phyloP scores from a whole-genome alignment of 2,888 invertebrate genomes.

The Hirtodrosophila histrioides region DNA sequence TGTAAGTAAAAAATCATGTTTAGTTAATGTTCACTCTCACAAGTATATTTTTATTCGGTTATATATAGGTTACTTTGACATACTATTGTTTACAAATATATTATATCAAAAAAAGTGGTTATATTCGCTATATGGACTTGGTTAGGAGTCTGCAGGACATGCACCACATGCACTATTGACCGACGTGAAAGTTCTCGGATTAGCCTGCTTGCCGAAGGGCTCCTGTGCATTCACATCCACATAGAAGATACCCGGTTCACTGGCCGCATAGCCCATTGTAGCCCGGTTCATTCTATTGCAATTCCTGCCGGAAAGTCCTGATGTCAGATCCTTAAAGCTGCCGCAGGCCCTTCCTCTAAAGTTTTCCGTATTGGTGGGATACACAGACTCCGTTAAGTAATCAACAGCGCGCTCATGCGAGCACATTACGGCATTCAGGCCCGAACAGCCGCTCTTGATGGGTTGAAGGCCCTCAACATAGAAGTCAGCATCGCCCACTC shows the following conservation, averaged over 20 bases:
- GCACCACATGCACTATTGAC: constrained; percentile 23
- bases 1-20: neutral
- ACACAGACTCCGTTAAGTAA: constrained; percentile 75
- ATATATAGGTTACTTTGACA: neutral
- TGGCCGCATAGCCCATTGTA: constrained; percentile 38
- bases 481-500: constrained; percentile 80
- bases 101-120: no score
- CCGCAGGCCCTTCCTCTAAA: constrained; percentile 59
- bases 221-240: constrained; percentile 32
- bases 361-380: constrained; percentile 71
- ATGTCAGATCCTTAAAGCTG: constrained; percentile 25
- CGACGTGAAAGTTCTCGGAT: neutral
- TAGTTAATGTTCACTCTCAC: neutral
- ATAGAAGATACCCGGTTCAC: constrained; percentile 31
- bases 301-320: neutral
- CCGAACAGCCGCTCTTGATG: constrained; percentile 68
- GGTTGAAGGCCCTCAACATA: constrained; percentile 72
- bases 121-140: neutral
- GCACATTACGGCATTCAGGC: constrained; percentile 48
- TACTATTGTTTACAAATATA: neutral
- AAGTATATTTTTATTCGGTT: neutral
- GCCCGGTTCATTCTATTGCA: constrained; percentile 4
- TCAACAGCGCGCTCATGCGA: constrained; percentile 75
- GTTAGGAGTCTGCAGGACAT: constrained; percentile 1
- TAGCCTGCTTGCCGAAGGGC: constrained; percentile 38